A percentile compares a stretch with the other conserved stretches of the same genome.
Evolutionary conservation across 2,797 vertebrate species (phyloP).

Genomic region (Ispidina lecontei): DNA sequence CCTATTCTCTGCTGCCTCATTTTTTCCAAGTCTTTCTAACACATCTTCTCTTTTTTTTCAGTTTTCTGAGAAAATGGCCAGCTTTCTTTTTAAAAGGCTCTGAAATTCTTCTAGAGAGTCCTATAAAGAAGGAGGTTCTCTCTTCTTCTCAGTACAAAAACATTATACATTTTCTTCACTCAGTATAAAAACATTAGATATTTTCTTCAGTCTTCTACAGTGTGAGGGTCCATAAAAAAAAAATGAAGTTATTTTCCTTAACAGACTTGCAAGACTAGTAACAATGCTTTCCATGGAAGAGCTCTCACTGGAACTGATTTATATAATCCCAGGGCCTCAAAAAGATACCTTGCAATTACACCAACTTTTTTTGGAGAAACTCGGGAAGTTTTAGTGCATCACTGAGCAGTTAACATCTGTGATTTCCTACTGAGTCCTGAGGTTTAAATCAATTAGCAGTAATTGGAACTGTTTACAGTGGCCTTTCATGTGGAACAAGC

Average conservation of each 20-base stretch:
- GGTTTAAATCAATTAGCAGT: conserved; percentile 75
- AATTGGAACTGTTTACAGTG: conserved; percentile 57
- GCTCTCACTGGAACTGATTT: conserved; percentile 51
- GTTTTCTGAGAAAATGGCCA: not conserved
- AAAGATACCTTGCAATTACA: conserved; percentile 53
- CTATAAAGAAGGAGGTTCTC: not conserved
- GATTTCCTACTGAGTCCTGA: conserved; percentile 70
- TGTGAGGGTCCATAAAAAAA: not conserved
- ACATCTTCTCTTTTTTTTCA: not conserved
- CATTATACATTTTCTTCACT: not conserved
- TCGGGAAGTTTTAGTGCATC: conserved; percentile 62
- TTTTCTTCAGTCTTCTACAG: not conserved
- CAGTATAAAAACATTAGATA: no score
- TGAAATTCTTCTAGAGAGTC: not conserved
- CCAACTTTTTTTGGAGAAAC: conserved; percentile 59
- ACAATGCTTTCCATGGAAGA: not conserved
- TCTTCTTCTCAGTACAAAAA: conserved; percentile 1
- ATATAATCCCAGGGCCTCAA: conserved; percentile 35
- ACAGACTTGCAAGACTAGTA: not conserved
- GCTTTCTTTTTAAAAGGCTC: not conserved
- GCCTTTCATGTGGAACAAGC: conserved; percentile 60
- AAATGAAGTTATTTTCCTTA: conserved; percentile 43
- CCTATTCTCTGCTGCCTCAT: not conserved
- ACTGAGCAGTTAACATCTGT: conserved; percentile 70
- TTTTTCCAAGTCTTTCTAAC: not conserved